A percentile compares a stretch with the other conserved stretches of the same genome.
phyloP scores from a whole-genome alignment of 1,140 invertebrate species.

The Teleopsis dalmanni region DNA sequence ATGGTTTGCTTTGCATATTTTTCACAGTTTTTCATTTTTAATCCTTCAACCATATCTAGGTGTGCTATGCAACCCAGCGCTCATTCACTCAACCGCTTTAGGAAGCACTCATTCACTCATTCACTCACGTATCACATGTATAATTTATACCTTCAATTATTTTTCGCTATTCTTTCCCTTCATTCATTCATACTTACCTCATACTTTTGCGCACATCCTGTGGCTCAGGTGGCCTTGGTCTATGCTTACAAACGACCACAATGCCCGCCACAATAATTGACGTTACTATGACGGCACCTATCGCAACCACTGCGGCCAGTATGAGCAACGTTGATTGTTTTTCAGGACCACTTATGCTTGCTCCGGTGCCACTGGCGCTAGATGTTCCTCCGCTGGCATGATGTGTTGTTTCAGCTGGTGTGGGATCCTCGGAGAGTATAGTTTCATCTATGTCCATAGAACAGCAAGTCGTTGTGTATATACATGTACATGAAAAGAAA shows the following conservation, averaged over 20 bases:
- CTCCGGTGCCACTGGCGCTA: slow-evolving; percentile 21
- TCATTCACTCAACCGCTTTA: no score
- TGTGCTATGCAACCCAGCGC: no score
- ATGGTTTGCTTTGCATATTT: no score
- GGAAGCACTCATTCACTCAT: no score
- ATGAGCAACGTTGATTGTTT: slow-evolving; percentile 43
- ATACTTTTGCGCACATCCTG: slow-evolving; percentile 44
- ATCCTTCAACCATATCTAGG: no score
- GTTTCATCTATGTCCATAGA: slow-evolving; percentile 33
- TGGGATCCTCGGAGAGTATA: slow-evolving; percentile 42
- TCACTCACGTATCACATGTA: no score
- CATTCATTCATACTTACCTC: slow-evolving; percentile 28
- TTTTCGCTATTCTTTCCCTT: not conserved
- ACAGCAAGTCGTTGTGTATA: slow-evolving; percentile 4
- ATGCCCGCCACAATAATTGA: slow-evolving; percentile 45
- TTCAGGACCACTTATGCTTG: slow-evolving; percentile 38
- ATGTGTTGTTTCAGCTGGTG: slow-evolving; percentile 43
- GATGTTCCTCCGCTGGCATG: slow-evolving; percentile 25
- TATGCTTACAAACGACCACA: slow-evolving; percentile 41
- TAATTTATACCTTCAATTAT: no score
- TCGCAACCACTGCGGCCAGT: slow-evolving; percentile 39
- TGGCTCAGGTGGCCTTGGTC: slow-evolving; percentile 43
- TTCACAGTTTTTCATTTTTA: no score
- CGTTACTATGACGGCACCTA: slow-evolving; percentile 43
- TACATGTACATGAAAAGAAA: not conserved